Conservation (phyloP, 2,888 invertebrate genomes). For the Pristionchus fissidentatus region DNA sequence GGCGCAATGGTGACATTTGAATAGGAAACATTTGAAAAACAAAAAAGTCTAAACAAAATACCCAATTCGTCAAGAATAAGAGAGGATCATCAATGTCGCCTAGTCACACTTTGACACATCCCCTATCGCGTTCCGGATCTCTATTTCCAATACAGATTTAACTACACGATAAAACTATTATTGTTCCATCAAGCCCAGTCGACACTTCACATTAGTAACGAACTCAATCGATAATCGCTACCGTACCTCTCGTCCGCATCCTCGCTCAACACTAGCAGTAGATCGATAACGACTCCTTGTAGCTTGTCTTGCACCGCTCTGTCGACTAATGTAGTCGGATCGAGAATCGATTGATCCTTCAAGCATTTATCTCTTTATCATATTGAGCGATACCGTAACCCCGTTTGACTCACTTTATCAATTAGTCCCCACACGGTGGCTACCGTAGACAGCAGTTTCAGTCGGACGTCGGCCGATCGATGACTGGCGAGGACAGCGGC, state of each 20-base stretch:
- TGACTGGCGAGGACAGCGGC: slow-evolving; percentile 16
- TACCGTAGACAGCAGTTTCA: slow-evolving; percentile 28
- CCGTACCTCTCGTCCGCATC: slow-evolving; percentile 36
- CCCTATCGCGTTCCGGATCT: too few species aligned
- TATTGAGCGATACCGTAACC: not conserved
- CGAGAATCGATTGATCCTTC: slow-evolving; percentile 26
- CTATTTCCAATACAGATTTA: too few species aligned
- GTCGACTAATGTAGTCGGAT: slow-evolving; percentile 22
- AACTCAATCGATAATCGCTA: slow-evolving; percentile 1
- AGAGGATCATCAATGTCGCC: too few species aligned
- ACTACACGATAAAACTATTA: too few species aligned
- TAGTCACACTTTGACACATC: too few species aligned
- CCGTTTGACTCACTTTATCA: not conserved
- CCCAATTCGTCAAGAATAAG: too few species aligned
- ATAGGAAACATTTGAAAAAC: too few species aligned
- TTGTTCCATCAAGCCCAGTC: too few species aligned
- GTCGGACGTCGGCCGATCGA: slow-evolving; percentile 22
- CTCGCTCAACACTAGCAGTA: slow-evolving; percentile 32
- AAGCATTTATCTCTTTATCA: not conserved
- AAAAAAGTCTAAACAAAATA: too few species aligned
- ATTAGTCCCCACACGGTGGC: slow-evolving; percentile 35
- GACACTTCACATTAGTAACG: too few species aligned
- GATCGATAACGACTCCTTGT: slow-evolving; percentile 16
- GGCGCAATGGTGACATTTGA: too few species aligned
- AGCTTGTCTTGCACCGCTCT: slow-evolving; percentile 6